phyloP scores from a whole-genome alignment of 2,888 invertebrate genomes.

The Teleiodes luculella region DNA sequence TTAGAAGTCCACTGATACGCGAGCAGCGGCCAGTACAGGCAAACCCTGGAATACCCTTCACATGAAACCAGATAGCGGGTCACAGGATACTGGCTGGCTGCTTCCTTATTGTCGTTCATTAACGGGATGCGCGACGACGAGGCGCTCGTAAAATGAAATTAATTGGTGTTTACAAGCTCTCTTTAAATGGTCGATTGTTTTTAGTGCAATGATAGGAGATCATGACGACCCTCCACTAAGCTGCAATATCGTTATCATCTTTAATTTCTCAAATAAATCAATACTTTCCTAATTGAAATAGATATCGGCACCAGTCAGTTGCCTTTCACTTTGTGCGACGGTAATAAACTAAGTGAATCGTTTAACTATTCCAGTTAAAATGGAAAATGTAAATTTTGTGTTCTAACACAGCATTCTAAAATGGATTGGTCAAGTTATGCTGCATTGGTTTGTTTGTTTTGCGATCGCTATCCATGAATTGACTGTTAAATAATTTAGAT shows the following conservation, averaged over 20 bases:
- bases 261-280: too few species aligned
- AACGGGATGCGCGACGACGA: not conserved
- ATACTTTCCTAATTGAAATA: not conserved
- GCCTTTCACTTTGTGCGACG: constrained; percentile 1
- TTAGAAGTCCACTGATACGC: not conserved
- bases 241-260: too few species aligned
- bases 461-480: too few species aligned
- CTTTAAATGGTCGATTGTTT: not conserved
- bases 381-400: not conserved
- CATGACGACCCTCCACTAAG: too few species aligned
- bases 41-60: not conserved
- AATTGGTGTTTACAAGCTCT: not conserved
- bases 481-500: too few species aligned
- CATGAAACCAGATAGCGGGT: not conserved
- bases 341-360: not conserved
- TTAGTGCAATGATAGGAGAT: not conserved
- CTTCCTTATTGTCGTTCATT: constrained; percentile 9
- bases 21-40: not conserved
- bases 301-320: not conserved
- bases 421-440: not conserved
- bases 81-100: not conserved
- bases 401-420: not conserved
- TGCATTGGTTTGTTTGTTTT: not conserved
- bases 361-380: not conserved
- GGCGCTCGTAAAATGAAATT: not conserved